phyloP scores from a whole-genome alignment of 2,113 vertebrate genomes.

The Thermophis baileyi region DNA sequence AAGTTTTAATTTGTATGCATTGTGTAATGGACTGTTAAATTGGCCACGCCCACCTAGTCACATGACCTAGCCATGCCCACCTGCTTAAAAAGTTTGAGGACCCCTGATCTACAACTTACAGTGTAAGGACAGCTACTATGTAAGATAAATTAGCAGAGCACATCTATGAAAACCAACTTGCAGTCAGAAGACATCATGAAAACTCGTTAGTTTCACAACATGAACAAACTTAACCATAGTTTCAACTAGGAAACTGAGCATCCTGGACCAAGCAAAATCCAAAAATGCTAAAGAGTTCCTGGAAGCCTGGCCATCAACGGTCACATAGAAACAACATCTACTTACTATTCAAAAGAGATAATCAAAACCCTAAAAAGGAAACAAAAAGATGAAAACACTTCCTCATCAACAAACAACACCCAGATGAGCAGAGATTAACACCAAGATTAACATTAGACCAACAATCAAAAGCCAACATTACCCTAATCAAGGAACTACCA shows the following conservation, averaged over 20 bases:
- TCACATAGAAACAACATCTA: neutral
- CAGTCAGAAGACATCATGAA: neutral
- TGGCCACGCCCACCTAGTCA: too few species aligned
- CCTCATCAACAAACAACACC: neutral
- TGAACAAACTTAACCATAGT: neutral
- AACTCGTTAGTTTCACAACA: neutral
- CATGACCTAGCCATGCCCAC: too few species aligned
- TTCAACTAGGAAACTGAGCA: neutral
- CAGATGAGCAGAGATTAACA: too few species aligned
- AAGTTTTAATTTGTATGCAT: too few species aligned
- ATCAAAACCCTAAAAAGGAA: neutral
- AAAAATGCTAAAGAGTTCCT: neutral
- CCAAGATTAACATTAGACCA: neutral
- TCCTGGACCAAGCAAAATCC: neutral
- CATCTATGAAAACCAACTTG: neutral
- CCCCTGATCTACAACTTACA: neutral
- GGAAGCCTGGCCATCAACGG: neutral
- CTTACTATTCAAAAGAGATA: neutral
- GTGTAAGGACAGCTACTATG: neutral
- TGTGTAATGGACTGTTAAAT: too few species aligned
- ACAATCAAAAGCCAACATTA: neutral
- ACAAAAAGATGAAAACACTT: neutral
- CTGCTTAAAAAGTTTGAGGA: too few species aligned
- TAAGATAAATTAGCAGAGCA: neutral
- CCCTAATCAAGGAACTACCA: neutral